phyloP scores from a whole-genome alignment of 2,888 invertebrate genomes.

The Asteroscopus sphinx region DNA sequence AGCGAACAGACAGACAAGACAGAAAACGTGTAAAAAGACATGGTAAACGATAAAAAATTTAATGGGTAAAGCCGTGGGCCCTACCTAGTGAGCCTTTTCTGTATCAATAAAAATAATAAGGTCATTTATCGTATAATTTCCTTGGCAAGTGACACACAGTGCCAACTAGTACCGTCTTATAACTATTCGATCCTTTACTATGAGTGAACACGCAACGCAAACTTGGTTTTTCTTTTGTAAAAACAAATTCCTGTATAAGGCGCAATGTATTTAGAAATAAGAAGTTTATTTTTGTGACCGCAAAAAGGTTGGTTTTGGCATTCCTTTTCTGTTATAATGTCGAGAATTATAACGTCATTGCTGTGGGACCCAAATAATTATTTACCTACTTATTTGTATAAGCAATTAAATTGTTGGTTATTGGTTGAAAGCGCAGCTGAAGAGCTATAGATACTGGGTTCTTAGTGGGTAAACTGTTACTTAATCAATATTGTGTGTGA shows the following conservation, averaged over 20 bases:
- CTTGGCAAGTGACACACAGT: constrained; percentile 66
- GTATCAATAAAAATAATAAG: constrained; percentile 9
- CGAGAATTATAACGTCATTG: constrained; percentile 22
- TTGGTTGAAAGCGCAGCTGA: too few species aligned
- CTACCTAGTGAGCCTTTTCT: too few species aligned
- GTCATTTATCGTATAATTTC: constrained; percentile 23
- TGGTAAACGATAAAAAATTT: too few species aligned
- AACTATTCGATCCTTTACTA: constrained; percentile 64
- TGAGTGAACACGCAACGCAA: constrained; percentile 58
- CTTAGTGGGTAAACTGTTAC: too few species aligned
- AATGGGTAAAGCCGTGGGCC: too few species aligned
- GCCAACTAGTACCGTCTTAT: constrained; percentile 66
- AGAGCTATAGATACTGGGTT: too few species aligned
- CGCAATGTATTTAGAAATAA: constrained; percentile 30
- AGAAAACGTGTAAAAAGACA: too few species aligned
- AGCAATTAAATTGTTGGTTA: too few species aligned
- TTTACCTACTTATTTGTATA: background rate
- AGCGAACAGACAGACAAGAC: too few species aligned
- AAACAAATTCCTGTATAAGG: constrained; percentile 34
- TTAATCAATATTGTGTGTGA: too few species aligned
- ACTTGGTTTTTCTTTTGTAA: constrained; percentile 31
- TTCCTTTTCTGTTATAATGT: constrained; percentile 22
- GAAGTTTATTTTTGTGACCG: constrained; percentile 21
- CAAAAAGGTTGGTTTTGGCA: constrained; percentile 14
- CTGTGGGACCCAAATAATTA: constrained; percentile 15